These are phyloP conservation scores for Chydorus sphaericus DNA, from an alignment of 2,888 invertebrate species.

Conservation along the genomic window DNA sequence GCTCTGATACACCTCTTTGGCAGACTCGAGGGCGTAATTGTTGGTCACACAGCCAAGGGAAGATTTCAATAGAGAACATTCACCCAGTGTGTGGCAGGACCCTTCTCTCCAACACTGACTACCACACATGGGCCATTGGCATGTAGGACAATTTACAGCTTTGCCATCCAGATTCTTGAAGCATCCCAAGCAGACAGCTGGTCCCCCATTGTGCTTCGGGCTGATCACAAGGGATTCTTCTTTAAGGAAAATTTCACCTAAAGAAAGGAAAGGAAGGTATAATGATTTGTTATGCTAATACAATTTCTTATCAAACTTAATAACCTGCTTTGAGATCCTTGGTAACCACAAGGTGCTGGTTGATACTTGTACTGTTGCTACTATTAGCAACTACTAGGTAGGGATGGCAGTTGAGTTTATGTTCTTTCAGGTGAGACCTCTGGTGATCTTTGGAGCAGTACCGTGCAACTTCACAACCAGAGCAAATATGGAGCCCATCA, in stretches of 20 bases:
- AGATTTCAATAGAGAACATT: conserved; percentile 44
- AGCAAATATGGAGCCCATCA: no score
- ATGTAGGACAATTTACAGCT: conserved; percentile 43
- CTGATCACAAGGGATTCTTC: conserved; percentile 21
- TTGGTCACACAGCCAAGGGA: conserved; percentile 24
- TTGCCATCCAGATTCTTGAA: conserved; percentile 43
- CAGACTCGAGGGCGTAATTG: not conserved
- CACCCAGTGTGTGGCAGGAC: conserved; percentile 51
- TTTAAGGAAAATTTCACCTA: conserved; percentile 17
- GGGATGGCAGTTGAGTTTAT: no score
- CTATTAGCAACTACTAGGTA: no score
- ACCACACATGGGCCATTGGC: conserved; percentile 71
- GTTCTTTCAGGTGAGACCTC: no score
- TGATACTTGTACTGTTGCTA: no score
- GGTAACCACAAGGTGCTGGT: no score
- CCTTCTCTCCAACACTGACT: conserved; percentile 44
- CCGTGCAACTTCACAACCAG: no score
- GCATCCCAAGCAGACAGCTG: conserved; percentile 23
- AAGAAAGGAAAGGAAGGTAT: no score
- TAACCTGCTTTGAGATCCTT: no score
- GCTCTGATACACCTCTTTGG: conserved; percentile 51
- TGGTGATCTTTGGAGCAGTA: no score
- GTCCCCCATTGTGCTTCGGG: conserved; percentile 20
- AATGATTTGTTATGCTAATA: no score
- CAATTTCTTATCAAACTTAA: no score